A percentile compares a stretch with the other conserved stretches of the same genome.
phyloP scores from a whole-genome alignment of 2,113 vertebrate genomes.

The Pungitius pungitius region DNA sequence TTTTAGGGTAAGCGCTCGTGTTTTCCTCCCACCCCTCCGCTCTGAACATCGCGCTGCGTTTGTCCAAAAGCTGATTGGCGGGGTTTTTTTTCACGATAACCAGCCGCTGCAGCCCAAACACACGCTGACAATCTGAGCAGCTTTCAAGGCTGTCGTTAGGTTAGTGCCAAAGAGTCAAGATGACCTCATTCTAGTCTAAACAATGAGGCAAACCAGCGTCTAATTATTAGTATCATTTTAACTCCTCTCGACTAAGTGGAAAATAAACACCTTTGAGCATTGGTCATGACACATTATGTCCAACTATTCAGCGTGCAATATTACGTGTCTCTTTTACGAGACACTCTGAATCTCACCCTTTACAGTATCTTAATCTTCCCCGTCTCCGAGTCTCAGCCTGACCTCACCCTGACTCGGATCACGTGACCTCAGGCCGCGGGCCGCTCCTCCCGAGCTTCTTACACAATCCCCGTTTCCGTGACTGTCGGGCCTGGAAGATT shows the following conservation, averaged over 20 bases:
- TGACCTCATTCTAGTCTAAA: conserved; percentile 62
- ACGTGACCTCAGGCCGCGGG: conserved; percentile 65
- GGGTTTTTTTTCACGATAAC: neutral
- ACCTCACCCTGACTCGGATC: conserved; percentile 67
- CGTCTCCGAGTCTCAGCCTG: conserved; percentile 48
- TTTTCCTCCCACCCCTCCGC: too few relatives aligned
- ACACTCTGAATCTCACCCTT: conserved; percentile 41
- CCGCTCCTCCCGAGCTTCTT: conserved; percentile 65
- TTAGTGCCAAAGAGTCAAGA: conserved; percentile 53
- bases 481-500: conserved; percentile 23
- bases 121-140: conserved; percentile 23
- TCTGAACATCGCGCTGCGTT: neutral
- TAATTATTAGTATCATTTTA: conserved; percentile 53
- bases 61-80: neutral
- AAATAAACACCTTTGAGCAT: conserved; percentile 35
- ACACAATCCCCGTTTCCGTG: conserved; percentile 49
- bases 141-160: conserved; percentile 62
- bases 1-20: too few relatives aligned
- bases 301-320: conserved; percentile 10
- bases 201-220: conserved; percentile 29
- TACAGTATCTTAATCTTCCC: conserved; percentile 46
- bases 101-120: neutral
- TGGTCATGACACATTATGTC: neutral
- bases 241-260: conserved; percentile 45
- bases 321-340: conserved; percentile 19